Evolutionary conservation across 2,797 vertebrate species (phyloP).

Genomic region (Carcharodon carcharias): DNA sequence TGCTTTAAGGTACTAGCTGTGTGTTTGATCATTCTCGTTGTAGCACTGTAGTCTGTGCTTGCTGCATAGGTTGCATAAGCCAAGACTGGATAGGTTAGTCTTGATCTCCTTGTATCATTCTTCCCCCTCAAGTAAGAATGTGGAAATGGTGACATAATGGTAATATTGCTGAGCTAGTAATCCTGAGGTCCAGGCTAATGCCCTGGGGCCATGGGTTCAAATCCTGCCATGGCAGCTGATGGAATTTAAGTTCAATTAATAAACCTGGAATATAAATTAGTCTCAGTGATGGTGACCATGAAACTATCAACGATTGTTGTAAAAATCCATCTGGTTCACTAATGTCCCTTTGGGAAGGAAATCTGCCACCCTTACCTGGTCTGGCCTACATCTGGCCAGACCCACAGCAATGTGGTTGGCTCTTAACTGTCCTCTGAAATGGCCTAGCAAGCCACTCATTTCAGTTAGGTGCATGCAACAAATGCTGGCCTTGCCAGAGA

Average conservation of each 20-base stretch:
- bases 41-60: neutral
- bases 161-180: neutral
- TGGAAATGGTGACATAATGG: neutral
- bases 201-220: neutral
- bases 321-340: too few relatives aligned
- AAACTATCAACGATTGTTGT: too few relatives aligned
- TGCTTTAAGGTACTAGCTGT: neutral
- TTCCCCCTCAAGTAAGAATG: too few relatives aligned
- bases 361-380: neutral
- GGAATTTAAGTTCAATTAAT: neutral
- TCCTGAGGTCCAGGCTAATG: neutral
- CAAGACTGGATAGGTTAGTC: neutral
- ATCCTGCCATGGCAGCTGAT: neutral
- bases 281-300: too few relatives aligned
- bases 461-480: too few relatives aligned
- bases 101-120: neutral
- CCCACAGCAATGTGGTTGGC: too few relatives aligned
- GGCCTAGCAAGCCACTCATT: too few relatives aligned
- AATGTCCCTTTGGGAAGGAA: neutral
- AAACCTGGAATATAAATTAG: too few relatives aligned
- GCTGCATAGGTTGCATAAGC: neutral
- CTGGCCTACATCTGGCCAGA: neutral
- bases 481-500: too few relatives aligned
- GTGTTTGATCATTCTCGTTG: neutral
- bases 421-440: too few relatives aligned